Conservation (phyloP, 1,140 invertebrate species). For the Apis mellifera region Amel_HAv3.1 CM009932.2:13341501-13342000, state of each 20-base stretch:
- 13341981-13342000: too few species aligned
- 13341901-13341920: neutral
- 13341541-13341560: neutral
- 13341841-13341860: slow-evolving; percentile 21
- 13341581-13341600: neutral
- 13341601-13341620: slow-evolving; percentile 14
- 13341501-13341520: neutral
- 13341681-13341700: neutral
- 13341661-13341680: neutral
- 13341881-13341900: slow-evolving; percentile 34
- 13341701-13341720: neutral
- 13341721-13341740: too few species aligned
- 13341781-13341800: slow-evolving; percentile 6
- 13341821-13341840: neutral
- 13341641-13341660: neutral
- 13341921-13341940: slow-evolving; percentile 8
- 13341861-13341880: neutral
- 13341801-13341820: neutral
- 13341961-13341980: slow-evolving; percentile 17
- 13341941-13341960: slow-evolving; percentile 1
- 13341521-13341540: neutral
- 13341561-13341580: slow-evolving; percentile 10
- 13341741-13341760: neutral
- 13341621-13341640: neutral
- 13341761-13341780: neutral